These are phyloP conservation scores for Nymphalis c-album DNA, from an alignment of 2,888 invertebrate species.

Conservation along the genomic window DNA sequence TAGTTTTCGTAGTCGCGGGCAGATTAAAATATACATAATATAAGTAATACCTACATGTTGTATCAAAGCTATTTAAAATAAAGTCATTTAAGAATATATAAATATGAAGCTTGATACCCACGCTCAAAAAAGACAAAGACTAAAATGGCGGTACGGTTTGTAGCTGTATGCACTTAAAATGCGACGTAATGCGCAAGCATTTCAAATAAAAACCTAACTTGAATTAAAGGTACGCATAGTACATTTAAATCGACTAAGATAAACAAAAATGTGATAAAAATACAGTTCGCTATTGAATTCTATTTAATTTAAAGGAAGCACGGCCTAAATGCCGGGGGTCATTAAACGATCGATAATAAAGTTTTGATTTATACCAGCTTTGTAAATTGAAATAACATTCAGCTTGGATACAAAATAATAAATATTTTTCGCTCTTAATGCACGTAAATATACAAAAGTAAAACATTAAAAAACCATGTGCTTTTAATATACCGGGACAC, in stretches of 20 bases:
- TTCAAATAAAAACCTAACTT: not conserved
- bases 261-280: not conserved
- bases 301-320: constrained; percentile 46
- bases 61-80: not conserved
- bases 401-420: constrained; percentile 1
- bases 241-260: not conserved
- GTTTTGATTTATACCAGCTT: not conserved
- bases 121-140: constrained; percentile 7
- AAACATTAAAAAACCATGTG: constrained; percentile 59
- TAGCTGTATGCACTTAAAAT: constrained; percentile 10
- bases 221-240: not conserved
- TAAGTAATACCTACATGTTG: not conserved
- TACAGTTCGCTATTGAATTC: constrained; percentile 53
- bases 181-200: constrained; percentile 5
- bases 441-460: constrained; percentile 16
- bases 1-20: not conserved
- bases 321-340: constrained; percentile 51
- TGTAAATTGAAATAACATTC: not conserved
- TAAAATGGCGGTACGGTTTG: constrained; percentile 25
- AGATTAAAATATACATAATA: not conserved
- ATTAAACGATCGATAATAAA: constrained; percentile 61
- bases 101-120: not conserved
- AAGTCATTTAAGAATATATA: not conserved
- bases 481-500: constrained; percentile 66
- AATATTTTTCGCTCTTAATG: constrained; percentile 12